Conservation (phyloP, 1,140 invertebrate genomes). For the Littorina saxatilis region DNA sequence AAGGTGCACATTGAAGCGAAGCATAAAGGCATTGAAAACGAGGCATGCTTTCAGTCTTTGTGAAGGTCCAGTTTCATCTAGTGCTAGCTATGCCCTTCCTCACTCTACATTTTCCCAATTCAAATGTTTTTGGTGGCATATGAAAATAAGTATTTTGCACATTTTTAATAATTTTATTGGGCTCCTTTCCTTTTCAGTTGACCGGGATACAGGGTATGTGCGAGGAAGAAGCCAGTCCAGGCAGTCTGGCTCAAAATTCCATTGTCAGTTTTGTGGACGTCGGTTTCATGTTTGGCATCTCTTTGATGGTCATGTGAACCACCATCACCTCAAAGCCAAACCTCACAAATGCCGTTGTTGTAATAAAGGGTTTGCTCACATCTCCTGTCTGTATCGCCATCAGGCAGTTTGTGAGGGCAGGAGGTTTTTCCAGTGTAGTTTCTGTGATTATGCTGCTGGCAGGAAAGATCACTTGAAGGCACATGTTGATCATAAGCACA, state of each 20-base stretch:
- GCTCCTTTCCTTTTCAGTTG: conserved; percentile 16
- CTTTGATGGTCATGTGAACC: conserved; percentile 43
- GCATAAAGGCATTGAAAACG: no score
- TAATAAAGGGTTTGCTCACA: conserved; percentile 36
- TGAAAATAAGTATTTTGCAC: no score
- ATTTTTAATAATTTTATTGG: no score
- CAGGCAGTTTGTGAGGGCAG: conserved; percentile 34
- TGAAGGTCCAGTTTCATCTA: no score
- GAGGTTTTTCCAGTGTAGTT: conserved; percentile 27
- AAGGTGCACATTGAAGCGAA: no score
- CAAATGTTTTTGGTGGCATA: no score
- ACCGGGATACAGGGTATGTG: neutral
- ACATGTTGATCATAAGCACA: neutral
- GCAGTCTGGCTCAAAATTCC: neutral
- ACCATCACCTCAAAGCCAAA: conserved; percentile 44
- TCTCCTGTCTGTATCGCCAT: conserved; percentile 40
- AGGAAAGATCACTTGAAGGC: conserved; percentile 7
- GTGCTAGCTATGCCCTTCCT: no score
- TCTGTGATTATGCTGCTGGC: conserved; percentile 18
- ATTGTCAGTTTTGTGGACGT: conserved; percentile 33
- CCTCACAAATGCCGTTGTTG: conserved; percentile 40
- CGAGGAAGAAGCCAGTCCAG: neutral
- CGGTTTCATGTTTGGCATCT: conserved; percentile 30
- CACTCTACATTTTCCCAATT: no score
- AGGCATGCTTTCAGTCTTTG: no score